Evolutionary conservation across 2,113 vertebrate genomes (phyloP).

Genomic region (Tursiops truncatus): DNA sequence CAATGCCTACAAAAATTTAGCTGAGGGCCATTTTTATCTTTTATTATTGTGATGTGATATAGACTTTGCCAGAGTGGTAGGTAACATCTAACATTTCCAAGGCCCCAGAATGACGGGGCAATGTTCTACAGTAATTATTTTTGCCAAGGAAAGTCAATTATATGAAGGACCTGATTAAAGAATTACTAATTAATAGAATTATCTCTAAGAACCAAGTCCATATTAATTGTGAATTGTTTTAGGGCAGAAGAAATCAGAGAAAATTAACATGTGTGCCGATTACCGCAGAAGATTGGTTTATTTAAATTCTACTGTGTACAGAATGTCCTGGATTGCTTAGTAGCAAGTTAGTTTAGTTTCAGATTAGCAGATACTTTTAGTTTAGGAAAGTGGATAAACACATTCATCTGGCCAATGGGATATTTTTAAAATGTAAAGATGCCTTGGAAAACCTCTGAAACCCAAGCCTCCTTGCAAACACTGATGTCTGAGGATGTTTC

Average conservation of each 20-base stretch:
- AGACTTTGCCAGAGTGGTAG: neutral
- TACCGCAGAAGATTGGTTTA: neutral
- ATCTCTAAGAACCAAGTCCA: neutral
- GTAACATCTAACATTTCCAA: neutral
- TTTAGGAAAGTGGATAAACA: neutral
- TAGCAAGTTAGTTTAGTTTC: neutral
- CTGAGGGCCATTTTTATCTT: neutral
- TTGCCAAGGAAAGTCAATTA: neutral
- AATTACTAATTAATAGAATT: constrained; percentile 25
- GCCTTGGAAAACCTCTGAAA: neutral
- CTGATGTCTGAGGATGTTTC: neutral
- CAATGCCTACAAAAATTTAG: neutral
- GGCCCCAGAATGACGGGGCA: neutral
- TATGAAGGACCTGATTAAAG: neutral
- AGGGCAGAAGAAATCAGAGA: constrained; percentile 4
- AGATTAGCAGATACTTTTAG: neutral
- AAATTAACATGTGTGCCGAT: neutral
- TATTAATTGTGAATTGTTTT: constrained; percentile 13
- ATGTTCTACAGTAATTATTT: neutral
- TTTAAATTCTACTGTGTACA: neutral
- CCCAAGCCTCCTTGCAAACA: neutral
- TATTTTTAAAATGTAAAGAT: neutral
- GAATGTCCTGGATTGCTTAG: neutral
- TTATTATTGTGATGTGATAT: neutral
- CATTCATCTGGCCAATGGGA: neutral